Base-by-base conservation (phyloP, 1,140 invertebrate genomes). In the Macrotrachela quadricornifera region DNA sequence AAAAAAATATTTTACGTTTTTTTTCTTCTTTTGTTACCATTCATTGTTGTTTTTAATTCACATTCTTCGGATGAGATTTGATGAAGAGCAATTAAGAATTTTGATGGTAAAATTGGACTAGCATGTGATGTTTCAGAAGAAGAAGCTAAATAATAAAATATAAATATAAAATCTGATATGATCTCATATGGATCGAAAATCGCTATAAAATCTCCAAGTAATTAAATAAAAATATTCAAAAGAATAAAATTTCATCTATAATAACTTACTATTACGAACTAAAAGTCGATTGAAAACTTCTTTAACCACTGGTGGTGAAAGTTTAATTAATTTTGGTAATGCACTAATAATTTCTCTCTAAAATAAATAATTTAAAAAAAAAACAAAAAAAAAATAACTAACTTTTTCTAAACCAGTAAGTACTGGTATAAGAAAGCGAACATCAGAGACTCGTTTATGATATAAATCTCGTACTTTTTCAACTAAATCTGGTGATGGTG, bases 361-460 rank as follows among this genome's bases (percentile, higher is more conserved):
- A 18, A 60, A 61, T 57, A 15, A 41, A 30, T 13, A 21, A 50
- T 16, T 6, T 55, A 43, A 1, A 18, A 17, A 6, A 30, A 51
- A 39, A 44, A 40, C 15, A 46, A 38, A 12, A 0, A 36, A 48
- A 45, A 16, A 38, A 11, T 37, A 53, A 16, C 44, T 48, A 55
- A 70, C 72, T 66, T 92, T 94, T 0, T 80, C 77, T 0, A 99
- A 72, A 3, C 90, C 88, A 63, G 80, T 90, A 6, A 99, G 71
- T 12, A 97, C 85, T 1, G 92, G 92, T 57, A 97, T 95, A 1
- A 99, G 75, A 64, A 95, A 95, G 3, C 92, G 75, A 6, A 97
- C 90, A 73, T 99, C 92, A 3, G 85, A 83, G 0, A 96, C 83
- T 57, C 86, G 74, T 21, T 84, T 83, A 42, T 85, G 79, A 71